Base-by-base conservation (phyloP, 2,113 vertebrate species). In the Bagarius yarrelli region DNA sequence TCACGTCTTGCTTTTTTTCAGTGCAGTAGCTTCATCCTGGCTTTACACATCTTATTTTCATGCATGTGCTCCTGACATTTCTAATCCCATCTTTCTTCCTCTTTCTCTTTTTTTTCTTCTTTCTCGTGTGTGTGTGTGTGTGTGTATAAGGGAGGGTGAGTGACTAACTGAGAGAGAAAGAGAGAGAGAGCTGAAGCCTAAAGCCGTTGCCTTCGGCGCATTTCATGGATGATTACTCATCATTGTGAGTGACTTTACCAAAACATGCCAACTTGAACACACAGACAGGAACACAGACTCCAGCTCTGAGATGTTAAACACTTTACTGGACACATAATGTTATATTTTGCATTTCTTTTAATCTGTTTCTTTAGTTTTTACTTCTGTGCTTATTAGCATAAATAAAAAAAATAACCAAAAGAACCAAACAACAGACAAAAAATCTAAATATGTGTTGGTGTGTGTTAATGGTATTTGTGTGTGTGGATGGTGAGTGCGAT, bases 141-240 rank as follows among this genome's bases (percentile, higher is more conserved):
- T 69, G 67, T 71, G 69, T 19, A 16, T 52, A 15, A 30, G n/a
- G 11, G 27, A 36, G 66, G 6, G 32, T 44, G 30, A 14, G 21
- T 13, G 36, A 6, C 18, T 1, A 30, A 9, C 16, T 12, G 32
- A 19, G 32, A 19, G 30, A 6, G 32, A 11, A 11, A 8, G 36
- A n/a, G 66, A 50, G 44, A 70, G 67, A 50, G 66, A 60, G 83
- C 57, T 59, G 63, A 82, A 79, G 76, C 71, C 78, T 69, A 85
- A 86, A 86, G 77, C 84, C 53, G 76, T 85, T 14, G 84, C 83
- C 85, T 80, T 53, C 14, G 67, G 85, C 72, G 36, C 83, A 84
- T 87, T 88, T 87, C 85, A 85, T 44, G 82, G 79, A 76, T 85
- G 85, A 85, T 87, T 88, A 87, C 80, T 77, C 83, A 34, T 78